Conservation (phyloP, 2,888 invertebrate species). For the Hyalella azteca region DNA sequence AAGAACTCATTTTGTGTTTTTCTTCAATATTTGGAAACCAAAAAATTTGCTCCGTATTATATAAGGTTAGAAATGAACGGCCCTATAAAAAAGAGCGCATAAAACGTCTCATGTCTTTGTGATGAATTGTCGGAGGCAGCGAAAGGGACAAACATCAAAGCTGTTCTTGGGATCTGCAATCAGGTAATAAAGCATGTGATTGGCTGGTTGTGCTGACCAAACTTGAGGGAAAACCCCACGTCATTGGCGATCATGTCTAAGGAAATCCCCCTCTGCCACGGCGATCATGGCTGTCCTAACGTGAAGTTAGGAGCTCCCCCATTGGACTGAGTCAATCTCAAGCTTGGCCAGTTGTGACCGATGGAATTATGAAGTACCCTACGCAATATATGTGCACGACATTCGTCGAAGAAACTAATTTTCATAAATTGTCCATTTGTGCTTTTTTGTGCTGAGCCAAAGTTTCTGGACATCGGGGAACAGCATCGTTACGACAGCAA, state of each 20-base stretch:
- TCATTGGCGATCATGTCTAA: slow-evolving; percentile 27
- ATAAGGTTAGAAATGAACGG: no score
- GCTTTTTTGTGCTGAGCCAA: neutral
- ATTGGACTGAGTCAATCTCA: slow-evolving; percentile 32
- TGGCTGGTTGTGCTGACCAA: slow-evolving; percentile 41
- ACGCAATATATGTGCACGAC: neutral
- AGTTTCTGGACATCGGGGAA: neutral
- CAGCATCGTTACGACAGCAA: slow-evolving; percentile 4
- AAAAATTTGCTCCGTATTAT: no score
- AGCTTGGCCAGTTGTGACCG: slow-evolving; percentile 27
- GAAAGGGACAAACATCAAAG: slow-evolving; percentile 45
- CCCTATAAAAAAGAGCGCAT: no score
- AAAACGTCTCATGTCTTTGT: neutral
- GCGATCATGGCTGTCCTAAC: neutral
- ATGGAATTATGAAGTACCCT: slow-evolving; percentile 20
- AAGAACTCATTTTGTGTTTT: no score
- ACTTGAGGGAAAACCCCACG: neutral
- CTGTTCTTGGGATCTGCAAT: slow-evolving; percentile 49
- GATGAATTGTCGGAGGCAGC: neutral
- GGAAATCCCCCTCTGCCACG: neutral
- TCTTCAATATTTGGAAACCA: no score
- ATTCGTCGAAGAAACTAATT: neutral
- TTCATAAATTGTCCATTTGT: slow-evolving; percentile 30
- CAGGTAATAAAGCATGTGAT: slow-evolving; percentile 55
- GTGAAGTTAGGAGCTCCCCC: slow-evolving; percentile 19